Base-by-base conservation (phyloP, 2,888 invertebrate species). In the Molorchus minor region DNA sequence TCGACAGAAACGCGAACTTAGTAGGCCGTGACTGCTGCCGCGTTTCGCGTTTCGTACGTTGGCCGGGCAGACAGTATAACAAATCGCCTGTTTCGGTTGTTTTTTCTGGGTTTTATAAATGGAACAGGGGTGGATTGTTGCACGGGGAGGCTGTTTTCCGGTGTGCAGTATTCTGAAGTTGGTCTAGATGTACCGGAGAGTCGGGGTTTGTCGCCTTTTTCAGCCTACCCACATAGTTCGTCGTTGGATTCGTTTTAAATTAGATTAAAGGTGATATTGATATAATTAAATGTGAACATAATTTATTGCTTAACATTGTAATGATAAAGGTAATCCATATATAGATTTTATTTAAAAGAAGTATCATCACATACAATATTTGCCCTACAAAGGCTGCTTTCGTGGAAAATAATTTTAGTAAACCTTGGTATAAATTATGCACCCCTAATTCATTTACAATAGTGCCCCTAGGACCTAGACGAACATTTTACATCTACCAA, bases 21-120 rank as follows among this genome's bases (percentile, higher is more conserved):
- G 46, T 46, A n/a, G 41, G 55, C 46, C 46, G 40, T 55, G 55
- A 46, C 46, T 40, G 55, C 33, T 38, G 40, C 35, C 15, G 40
- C 20, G 45, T 45, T 36, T 17, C 54, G 25, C 36, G 20, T 54
- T 17, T 45, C 45, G 44, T 54, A 25, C 17, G 36, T 25, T 13
- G n/a, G 12, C 13, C 2, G 47, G n/a, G n/a, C n/a, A 36, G 25
- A 46, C 29, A 30, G 29, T 38, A 40, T 19, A 15, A 25, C 38
- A 15, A 35, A 12, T 47, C 36, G 10, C 19, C 10, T 47, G 47
- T 4, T n/a, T n/a, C 54, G 29, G 13, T 41, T 30, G 29, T 17
- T 36, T 40, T 40, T 33, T 45, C 17, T 33, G 55, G 12, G 33
- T 46, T 55, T 47, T 13, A 30, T 47, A 46, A 55, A 46, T 45